Percentiles rank a stretch among this genome's conserved stretches.
These are phyloP conservation scores for Rhincodon typus DNA, from an alignment of 2,797 vertebrate genomes.

Conservation along the genomic window DNA sequence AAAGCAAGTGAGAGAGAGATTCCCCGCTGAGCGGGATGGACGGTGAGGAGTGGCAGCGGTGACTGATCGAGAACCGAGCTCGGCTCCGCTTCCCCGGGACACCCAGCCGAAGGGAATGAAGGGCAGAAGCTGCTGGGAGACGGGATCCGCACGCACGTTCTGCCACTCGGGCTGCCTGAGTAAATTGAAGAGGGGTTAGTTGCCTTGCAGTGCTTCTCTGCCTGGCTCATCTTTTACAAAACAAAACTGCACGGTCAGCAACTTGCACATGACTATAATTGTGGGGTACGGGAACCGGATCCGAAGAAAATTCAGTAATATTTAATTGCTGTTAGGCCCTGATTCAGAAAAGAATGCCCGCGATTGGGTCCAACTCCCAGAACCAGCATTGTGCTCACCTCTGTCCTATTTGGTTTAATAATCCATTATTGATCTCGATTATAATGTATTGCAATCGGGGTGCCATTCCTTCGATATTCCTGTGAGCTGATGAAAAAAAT, in stretches of 20 bases:
- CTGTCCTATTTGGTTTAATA: background rate
- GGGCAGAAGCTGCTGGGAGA: constrained; percentile 89
- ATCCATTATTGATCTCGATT: background rate
- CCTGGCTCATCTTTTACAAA: constrained; percentile 41
- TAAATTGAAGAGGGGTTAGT: constrained; percentile 84
- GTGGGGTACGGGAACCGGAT: background rate
- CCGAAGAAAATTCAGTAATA: constrained; percentile 1
- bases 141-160: constrained; percentile 75
- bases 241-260: constrained; percentile 43
- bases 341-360: background rate
- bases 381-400: background rate
- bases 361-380: background rate
- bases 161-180: constrained; percentile 87
- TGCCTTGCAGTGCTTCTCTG: constrained; percentile 49
- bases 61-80: constrained; percentile 58
- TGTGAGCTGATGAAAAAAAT: background rate
- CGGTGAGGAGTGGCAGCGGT: constrained; percentile 40
- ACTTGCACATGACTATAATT: background rate
- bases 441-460: background rate
- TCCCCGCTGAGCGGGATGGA: constrained; percentile 36
- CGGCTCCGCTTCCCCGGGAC: constrained; percentile 46
- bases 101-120: constrained; percentile 71
- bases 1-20: constrained; percentile 23
- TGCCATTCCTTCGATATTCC: background rate
- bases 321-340: background rate